Percentiles rank a stretch among this genome's conserved stretches.
Evolutionary conservation across 2,797 vertebrate species (phyloP).

Genomic region (Notamacropus eugenii): DNA sequence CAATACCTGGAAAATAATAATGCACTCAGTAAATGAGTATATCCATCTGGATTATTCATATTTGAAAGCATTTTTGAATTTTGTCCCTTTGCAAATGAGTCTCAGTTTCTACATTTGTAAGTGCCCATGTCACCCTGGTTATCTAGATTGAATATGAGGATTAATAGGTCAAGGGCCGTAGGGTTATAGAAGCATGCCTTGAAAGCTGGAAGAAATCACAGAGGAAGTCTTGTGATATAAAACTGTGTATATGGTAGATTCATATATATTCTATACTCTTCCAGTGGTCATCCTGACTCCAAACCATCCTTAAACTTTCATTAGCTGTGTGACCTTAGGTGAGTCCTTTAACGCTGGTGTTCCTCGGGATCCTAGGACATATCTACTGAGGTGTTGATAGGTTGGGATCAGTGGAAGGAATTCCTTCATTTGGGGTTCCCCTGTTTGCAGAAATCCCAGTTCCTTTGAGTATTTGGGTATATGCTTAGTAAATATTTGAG

Average conservation of each 20-base stretch:
- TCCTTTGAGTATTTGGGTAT: neutral
- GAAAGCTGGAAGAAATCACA: neutral
- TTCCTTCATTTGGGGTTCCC: neutral
- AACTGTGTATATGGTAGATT: neutral
- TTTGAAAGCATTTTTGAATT: neutral
- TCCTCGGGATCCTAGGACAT: neutral
- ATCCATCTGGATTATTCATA: neutral
- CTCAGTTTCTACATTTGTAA: neutral
- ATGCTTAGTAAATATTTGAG: neutral
- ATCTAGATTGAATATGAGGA: neutral
- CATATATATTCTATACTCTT: neutral
- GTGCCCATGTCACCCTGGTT: neutral
- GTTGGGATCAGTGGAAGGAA: neutral
- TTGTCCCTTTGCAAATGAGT: neutral
- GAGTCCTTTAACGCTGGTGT: neutral
- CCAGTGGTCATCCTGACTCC: neutral
- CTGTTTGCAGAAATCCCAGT: neutral
- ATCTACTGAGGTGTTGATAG: neutral
- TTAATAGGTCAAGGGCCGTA: neutral
- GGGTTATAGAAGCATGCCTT: neutral
- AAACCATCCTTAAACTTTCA: neutral
- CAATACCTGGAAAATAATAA: neutral
- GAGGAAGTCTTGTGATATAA: neutral
- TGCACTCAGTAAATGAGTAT: neutral
- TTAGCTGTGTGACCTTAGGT: neutral